These are phyloP conservation scores for Sylvicola fuscatus DNA, from an alignment of 2,888 invertebrate genomes.

Conservation along the genomic window DNA sequence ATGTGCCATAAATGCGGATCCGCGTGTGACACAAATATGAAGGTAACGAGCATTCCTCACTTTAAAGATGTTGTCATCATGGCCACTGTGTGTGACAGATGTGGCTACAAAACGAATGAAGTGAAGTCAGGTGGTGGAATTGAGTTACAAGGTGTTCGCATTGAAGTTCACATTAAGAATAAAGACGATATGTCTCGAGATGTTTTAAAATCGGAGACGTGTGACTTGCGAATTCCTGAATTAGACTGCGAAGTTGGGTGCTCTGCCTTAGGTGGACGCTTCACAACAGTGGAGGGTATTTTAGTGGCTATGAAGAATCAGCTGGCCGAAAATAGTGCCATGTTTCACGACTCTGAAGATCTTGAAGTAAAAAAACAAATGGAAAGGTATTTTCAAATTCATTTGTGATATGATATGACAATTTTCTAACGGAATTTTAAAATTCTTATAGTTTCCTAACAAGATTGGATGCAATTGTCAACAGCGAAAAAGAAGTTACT, in stretches of 20 bases:
- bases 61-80: slow-evolving; percentile 97
- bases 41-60: slow-evolving; percentile 81
- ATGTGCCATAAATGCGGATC: slow-evolving; percentile 72
- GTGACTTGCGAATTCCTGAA: slow-evolving; percentile 62
- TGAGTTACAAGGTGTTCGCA: slow-evolving; percentile 55
- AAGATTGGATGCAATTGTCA: slow-evolving; percentile 44
- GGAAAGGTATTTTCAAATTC: slow-evolving; percentile 15
- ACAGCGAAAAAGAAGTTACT: slow-evolving; percentile 40
- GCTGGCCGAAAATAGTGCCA: slow-evolving; percentile 40
- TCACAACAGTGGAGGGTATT: slow-evolving; percentile 89
- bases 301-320: slow-evolving; percentile 59
- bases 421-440: neutral
- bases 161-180: slow-evolving; percentile 48
- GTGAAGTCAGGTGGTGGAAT: slow-evolving; percentile 88
- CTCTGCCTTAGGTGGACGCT: slow-evolving; percentile 72
- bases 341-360: slow-evolving; percentile 53
- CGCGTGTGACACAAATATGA: slow-evolving; percentile 83
- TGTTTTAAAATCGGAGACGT: slow-evolving; percentile 81
- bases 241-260: slow-evolving; percentile 72
- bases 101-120: slow-evolving; percentile 87
- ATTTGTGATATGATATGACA: neutral
- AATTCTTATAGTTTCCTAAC: slow-evolving; percentile 32
- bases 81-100: slow-evolving; percentile 82
- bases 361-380: slow-evolving; percentile 31
- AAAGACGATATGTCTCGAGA: slow-evolving; percentile 77